Evolutionary conservation across 2,797 vertebrate genomes (phyloP).

Genomic region (Malacoraja senta): DNA sequence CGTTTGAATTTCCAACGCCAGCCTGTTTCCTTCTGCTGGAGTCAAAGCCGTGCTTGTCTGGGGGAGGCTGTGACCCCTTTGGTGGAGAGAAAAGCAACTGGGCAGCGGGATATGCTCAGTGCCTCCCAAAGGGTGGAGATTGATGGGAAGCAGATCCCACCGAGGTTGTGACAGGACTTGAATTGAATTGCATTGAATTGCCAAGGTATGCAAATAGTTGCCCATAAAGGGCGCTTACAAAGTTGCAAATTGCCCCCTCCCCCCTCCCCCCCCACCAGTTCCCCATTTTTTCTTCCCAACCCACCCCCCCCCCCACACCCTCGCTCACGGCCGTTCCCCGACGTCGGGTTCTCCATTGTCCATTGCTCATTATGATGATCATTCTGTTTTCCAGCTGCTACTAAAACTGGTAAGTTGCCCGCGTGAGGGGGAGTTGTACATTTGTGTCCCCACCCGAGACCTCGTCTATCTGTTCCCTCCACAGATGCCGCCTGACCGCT

Average conservation of each 20-base stretch:
- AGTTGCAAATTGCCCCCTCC: too few species aligned
- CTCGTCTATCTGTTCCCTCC: too few species aligned
- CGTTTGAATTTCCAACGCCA: slow-evolving; percentile 23
- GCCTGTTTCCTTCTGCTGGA: neutral
- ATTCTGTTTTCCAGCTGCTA: neutral
- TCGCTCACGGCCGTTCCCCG: too few species aligned
- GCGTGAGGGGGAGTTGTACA: neutral
- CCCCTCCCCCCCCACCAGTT: too few species aligned
- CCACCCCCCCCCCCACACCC: too few species aligned
- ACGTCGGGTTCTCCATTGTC: too few species aligned
- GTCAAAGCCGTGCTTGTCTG: slow-evolving; percentile 18
- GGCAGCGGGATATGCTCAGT: neutral
- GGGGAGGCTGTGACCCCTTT: neutral
- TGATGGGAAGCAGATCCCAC: neutral
- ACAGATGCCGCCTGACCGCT: too few species aligned
- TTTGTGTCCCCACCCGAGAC: too few species aligned
- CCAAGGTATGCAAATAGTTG: too few species aligned
- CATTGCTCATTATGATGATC: neutral
- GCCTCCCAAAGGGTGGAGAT: neutral
- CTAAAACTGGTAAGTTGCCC: neutral
- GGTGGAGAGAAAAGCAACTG: neutral
- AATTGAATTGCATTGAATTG: too few species aligned
- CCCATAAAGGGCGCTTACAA: too few species aligned
- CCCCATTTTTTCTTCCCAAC: too few species aligned
- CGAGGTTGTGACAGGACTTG: neutral